Percentiles rank a stretch among this genome's conserved stretches.
Conservation (phyloP, 1,140 invertebrate genomes). For the Colletes gigas region DNA sequence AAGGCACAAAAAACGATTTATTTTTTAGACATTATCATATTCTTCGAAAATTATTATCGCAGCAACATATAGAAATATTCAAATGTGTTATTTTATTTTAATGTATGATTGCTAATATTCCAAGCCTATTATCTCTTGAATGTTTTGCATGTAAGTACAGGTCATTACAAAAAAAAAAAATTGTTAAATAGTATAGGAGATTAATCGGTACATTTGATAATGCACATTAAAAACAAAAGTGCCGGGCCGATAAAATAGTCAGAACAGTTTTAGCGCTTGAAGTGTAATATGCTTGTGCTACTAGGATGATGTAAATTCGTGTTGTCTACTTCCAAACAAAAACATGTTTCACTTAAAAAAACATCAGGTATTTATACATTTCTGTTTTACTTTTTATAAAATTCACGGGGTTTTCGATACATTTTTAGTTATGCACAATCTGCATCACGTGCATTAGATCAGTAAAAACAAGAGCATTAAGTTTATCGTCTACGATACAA, state of each 20-base stretch:
- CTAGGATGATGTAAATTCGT: neutral
- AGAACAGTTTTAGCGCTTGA: neutral
- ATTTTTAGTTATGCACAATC: slow-evolving; percentile 34
- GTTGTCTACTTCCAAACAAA: neutral
- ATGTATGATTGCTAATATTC: neutral
- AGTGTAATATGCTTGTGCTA: neutral
- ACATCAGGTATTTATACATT: slow-evolving; percentile 7
- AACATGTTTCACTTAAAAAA: slow-evolving; percentile 31
- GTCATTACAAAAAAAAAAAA: neutral
- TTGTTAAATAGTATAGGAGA: neutral
- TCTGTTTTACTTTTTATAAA: neutral
- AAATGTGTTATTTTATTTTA: neutral
- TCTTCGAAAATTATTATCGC: neutral
- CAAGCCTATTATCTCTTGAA: neutral
- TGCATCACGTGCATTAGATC: slow-evolving; percentile 9
- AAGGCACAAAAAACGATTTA: neutral
- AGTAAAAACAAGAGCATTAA: neutral
- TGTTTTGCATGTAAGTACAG: neutral
- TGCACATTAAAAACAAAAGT: neutral
- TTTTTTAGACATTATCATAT: neutral
- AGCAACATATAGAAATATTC: neutral
- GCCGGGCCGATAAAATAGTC: neutral
- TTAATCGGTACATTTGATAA: slow-evolving; percentile 16
- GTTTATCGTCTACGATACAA: slow-evolving; percentile 27
- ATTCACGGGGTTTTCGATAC: neutral